Conservation (phyloP, 2,113 vertebrate species). For the Protobothrops flavoviridis region DNA sequence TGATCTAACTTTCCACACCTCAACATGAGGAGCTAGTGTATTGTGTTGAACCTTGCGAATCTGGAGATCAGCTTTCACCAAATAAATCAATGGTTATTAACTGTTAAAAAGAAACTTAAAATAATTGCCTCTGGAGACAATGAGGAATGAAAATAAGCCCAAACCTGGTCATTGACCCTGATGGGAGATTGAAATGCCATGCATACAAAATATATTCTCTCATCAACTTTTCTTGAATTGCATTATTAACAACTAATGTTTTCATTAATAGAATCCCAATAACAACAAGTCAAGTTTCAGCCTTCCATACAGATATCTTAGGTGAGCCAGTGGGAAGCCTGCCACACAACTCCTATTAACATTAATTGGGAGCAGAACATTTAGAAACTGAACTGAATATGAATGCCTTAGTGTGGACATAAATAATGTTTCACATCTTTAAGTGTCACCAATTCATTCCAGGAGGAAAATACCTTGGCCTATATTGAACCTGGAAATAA, state of each 20-base stretch:
- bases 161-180: not conserved
- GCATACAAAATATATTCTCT: not conserved
- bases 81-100: not conserved
- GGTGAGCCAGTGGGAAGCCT: not conserved
- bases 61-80: not conserved
- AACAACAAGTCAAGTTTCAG: slow-evolving; percentile 13
- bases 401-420: slow-evolving; percentile 17
- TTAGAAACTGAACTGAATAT: not conserved
- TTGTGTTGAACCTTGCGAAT: not conserved
- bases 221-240: not conserved
- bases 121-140: not conserved
- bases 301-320: slow-evolving; percentile 1
- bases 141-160: not conserved
- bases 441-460: slow-evolving; percentile 18
- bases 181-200: not conserved
- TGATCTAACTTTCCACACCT: not conserved
- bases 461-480: not conserved
- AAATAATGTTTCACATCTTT: not conserved
- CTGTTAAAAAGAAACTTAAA: not conserved
- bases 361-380: slow-evolving; percentile 26
- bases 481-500: not conserved
- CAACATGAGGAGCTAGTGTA: not conserved
- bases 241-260: slow-evolving; percentile 8
- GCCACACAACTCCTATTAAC: slow-evolving; percentile 28
- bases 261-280: slow-evolving; percentile 31